Base-by-base conservation (phyloP, 2,888 invertebrate species). In the Aphelenchoides bicaudatus region DNA sequence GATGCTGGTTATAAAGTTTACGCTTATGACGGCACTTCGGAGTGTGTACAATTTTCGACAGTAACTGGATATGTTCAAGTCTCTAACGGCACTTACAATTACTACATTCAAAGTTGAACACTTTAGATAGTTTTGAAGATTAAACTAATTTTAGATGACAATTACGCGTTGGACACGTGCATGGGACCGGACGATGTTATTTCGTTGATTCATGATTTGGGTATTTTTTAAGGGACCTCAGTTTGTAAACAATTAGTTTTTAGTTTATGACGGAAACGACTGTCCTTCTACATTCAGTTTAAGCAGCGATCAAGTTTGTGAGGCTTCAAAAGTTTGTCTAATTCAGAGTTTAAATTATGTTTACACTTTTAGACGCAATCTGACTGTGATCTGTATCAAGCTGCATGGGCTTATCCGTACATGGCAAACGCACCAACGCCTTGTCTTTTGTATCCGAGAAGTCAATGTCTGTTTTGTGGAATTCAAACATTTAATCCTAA, bases 351-450 rank as follows among this genome's bases (percentile, higher is more conserved):
- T 30, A 6, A 3, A 19, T n/a, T n/a, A n/a, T 34, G 6, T 37
- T 16, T n/a, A 34, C 6, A 5, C 6, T 19, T 51, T 47, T 29
- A 51, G 52, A 51, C n/a, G 2, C 10, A 27, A 51, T 8, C 43
- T 13, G 52, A 51, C 6, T 51, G 52, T 28, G 39, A 16, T 39
- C 16, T 19, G 28, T 51, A 51, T 39, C n/a, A 16, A 2, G 52
- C 52, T 10, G 39, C 52, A 16, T 51, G 52, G 52, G 19, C 19
- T n/a, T 51, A 51, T 19, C 2, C 3, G 2, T 51, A 37, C 52
- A 51, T 51, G 52, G 16, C 52, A 8, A 29, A 8, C 2, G 8
- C 52, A 16, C 8, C 5, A 8, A 46, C 13, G 10, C 52, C 52
- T 1, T 51, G 52, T 19, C 38, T 37, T 34, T 51, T 51, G 3